Conservation (phyloP, 2,113 vertebrate species). For the Anhinga anhinga region DNA sequence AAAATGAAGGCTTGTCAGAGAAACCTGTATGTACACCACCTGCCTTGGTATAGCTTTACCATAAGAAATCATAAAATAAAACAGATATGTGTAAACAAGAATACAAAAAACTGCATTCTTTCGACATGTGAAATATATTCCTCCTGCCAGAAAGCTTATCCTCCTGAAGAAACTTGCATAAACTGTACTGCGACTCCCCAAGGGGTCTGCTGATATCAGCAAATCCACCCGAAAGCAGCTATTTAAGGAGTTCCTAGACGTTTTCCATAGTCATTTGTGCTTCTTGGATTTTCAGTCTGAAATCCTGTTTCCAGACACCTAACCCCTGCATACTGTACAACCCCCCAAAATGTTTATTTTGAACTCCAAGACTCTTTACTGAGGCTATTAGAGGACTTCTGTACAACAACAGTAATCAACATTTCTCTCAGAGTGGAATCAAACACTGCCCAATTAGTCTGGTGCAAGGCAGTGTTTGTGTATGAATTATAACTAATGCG, state of each 20-base stretch:
- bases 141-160: neutral
- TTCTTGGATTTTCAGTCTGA: constrained; percentile 28
- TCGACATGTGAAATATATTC: neutral
- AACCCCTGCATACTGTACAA: neutral
- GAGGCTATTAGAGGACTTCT: neutral
- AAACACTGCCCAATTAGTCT: constrained; percentile 7
- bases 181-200: neutral
- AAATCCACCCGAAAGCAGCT: neutral
- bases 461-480: neutral
- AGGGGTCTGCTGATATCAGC: neutral
- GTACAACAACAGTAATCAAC: neutral
- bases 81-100: neutral
- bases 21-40: neutral
- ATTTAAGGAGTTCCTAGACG: neutral
- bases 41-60: neutral
- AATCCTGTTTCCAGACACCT: constrained; percentile 43
- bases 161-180: neutral
- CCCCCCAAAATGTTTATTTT: neutral
- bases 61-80: neutral
- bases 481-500: constrained; percentile 20
- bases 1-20: neutral
- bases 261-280: constrained; percentile 31
- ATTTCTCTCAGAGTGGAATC: constrained; percentile 11
- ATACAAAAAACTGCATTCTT: neutral
- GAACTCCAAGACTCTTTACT: neutral